Percentiles rank a stretch among this genome's conserved stretches.
Evolutionary conservation across 2,888 invertebrate genomes (phyloP).

Genomic region (Drosophila mimetica): DNA sequence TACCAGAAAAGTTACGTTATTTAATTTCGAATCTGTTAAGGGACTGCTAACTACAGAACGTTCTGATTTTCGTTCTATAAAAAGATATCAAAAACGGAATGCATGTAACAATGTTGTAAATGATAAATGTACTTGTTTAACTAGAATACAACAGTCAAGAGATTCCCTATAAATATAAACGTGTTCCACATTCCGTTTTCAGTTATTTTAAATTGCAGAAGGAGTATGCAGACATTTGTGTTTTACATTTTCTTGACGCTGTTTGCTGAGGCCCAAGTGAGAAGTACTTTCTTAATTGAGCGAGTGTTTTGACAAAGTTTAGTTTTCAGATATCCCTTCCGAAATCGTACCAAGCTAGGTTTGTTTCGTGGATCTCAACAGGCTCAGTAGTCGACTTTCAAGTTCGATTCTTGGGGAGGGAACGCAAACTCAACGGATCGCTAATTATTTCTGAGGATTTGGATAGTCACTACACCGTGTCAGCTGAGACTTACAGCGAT

Average conservation of each 20-base stretch:
- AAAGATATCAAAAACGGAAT: neutral
- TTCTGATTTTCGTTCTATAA: neutral
- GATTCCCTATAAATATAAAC: neutral
- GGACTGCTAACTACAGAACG: too few species aligned
- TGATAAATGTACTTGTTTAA: neutral
- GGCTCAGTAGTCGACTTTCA: too few species aligned
- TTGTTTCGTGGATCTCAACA: too few species aligned
- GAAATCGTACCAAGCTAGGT: too few species aligned
- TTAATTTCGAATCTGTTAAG: neutral
- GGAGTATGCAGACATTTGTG: neutral
- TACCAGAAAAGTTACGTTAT: neutral
- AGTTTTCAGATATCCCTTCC: neutral
- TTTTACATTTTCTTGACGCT: neutral
- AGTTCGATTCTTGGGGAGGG: too few species aligned
- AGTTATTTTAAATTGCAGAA: neutral
- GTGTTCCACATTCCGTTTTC: neutral
- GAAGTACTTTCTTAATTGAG: neutral
- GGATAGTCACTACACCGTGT: too few species aligned
- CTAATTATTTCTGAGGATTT: too few species aligned
- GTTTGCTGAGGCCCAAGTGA: neutral
- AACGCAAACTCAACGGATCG: too few species aligned
- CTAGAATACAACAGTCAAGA: neutral
- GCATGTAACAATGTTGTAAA: neutral
- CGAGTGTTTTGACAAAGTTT: neutral
- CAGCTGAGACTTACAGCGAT: too few species aligned